These are phyloP conservation scores for Drosophila heteroneura DNA, from an alignment of 2,888 invertebrate genomes.

Conservation along the genomic window DNA sequence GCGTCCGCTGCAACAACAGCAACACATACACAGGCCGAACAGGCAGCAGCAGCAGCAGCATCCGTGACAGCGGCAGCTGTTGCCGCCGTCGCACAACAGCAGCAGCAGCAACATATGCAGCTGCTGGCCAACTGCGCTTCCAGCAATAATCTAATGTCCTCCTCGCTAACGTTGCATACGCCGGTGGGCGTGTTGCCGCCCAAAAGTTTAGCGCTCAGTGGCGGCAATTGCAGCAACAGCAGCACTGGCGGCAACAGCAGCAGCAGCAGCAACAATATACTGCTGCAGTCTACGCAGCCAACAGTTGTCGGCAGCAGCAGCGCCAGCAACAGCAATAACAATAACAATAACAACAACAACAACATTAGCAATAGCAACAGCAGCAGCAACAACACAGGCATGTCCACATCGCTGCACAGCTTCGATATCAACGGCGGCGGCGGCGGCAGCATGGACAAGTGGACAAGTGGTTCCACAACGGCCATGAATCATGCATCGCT, in stretches of 20 bases:
- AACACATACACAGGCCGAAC: slow-evolving; percentile 35
- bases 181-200: slow-evolving; percentile 79
- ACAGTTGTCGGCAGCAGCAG: slow-evolving; percentile 26
- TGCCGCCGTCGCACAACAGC: slow-evolving; percentile 81
- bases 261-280: slow-evolving; percentile 73
- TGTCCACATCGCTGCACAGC: slow-evolving; percentile 85
- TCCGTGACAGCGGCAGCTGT: slow-evolving; percentile 59
- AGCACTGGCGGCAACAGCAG: not conserved
- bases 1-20: slow-evolving; percentile 59
- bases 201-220: slow-evolving; percentile 69
- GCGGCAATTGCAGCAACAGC: slow-evolving; percentile 31
- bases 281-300: slow-evolving; percentile 63
- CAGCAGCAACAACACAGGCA: slow-evolving; percentile 64
- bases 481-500: slow-evolving; percentile 74
- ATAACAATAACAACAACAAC: slow-evolving; percentile 17
- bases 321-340: slow-evolving; percentile 41
- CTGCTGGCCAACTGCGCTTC: slow-evolving; percentile 77
- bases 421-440: slow-evolving; percentile 82
- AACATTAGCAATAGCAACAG: slow-evolving; percentile 29
- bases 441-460: slow-evolving; percentile 74
- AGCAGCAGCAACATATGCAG: slow-evolving; percentile 82
- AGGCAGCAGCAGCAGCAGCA: slow-evolving; percentile 46
- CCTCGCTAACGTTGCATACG: slow-evolving; percentile 82
- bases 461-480: slow-evolving; percentile 75
- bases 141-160: slow-evolving; percentile 85